phyloP scores from a whole-genome alignment of 2,888 invertebrate species.

The Dasypogon diadema region DNA sequence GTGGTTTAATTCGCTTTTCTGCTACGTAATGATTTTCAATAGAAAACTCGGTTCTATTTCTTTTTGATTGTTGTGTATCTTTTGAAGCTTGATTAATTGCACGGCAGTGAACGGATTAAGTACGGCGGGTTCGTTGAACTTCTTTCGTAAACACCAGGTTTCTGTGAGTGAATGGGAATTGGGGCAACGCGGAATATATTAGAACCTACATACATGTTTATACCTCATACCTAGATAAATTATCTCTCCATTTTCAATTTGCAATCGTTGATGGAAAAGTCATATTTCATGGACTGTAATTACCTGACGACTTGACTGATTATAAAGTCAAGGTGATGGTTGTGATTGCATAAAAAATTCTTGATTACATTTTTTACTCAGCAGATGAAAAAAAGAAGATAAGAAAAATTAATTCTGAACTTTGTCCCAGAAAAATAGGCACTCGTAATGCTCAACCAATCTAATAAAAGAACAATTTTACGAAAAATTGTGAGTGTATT shows the following conservation, averaged over 20 bases:
- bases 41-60: neutral
- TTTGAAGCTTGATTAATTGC: neutral
- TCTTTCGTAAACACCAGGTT: neutral
- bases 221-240: no score
- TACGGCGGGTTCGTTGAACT: neutral
- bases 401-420: neutral
- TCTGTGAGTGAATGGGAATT: neutral
- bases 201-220: no score
- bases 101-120: conserved; percentile 3
- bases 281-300: conserved; percentile 33
- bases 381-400: neutral
- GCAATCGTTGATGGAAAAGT: conserved; percentile 14
- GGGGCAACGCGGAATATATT: neutral
- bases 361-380: neutral
- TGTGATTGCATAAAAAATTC: neutral
- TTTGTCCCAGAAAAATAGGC: no score
- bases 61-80: neutral
- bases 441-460: no score
- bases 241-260: conserved; percentile 2
- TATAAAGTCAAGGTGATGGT: neutral
- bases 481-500: no score
- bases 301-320: neutral
- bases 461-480: no score
- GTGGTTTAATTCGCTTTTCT: neutral
- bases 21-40: neutral